phyloP scores from a whole-genome alignment of 1,140 invertebrate species.

The Rhyzopertha dominica region DNA sequence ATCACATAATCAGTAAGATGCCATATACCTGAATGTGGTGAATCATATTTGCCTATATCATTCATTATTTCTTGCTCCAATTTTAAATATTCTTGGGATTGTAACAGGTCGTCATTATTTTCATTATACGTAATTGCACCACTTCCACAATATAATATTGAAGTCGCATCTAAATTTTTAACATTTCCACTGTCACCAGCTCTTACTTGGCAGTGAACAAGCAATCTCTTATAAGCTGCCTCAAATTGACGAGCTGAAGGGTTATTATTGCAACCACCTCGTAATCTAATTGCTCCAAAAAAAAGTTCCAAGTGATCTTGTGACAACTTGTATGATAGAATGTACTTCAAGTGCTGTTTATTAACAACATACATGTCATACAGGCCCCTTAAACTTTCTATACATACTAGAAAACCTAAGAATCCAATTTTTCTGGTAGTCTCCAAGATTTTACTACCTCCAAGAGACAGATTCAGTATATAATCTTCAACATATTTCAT shows the following conservation, averaged over 20 bases:
- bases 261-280: constrained; percentile 42
- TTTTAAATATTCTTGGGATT: too few relatives aligned
- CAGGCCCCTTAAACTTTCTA: constrained; percentile 26
- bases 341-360: constrained; percentile 22
- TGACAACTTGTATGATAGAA: constrained; percentile 40
- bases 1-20: too few relatives aligned
- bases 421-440: constrained; percentile 31
- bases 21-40: too few relatives aligned
- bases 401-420: constrained; percentile 33
- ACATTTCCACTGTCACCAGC: constrained; percentile 11
- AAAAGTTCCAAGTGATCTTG: constrained; percentile 46
- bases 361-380: constrained; percentile 28
- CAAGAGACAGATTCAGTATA: constrained; percentile 20
- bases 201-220: constrained; percentile 17
- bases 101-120: too few relatives aligned
- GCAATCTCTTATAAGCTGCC: constrained; percentile 21
- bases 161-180: constrained; percentile 7
- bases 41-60: too few relatives aligned
- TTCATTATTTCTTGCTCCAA: too few relatives aligned
- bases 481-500: constrained; percentile 17
- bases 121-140: too few relatives aligned
- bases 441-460: constrained; percentile 12
- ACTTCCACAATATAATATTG: constrained; percentile 15
- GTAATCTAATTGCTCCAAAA: constrained; percentile 33
- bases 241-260: constrained; percentile 38